Conservation (phyloP, 2,888 invertebrate species). For the Rhingia rostrata region DNA sequence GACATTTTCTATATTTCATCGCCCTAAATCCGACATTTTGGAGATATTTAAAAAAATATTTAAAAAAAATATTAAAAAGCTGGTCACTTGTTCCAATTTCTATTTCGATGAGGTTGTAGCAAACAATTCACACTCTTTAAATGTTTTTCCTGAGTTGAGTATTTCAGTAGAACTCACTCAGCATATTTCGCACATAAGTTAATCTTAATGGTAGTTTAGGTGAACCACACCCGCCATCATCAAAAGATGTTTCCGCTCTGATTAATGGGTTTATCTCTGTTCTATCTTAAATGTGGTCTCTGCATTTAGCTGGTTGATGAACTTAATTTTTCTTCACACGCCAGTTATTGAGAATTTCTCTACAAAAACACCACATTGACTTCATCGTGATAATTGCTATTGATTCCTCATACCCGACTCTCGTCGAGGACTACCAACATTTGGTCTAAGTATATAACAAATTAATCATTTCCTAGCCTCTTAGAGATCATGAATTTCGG, state of each 20-base stretch:
- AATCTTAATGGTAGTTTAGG: too few species aligned
- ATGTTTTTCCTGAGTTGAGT: too few species aligned
- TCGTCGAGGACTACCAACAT: not conserved
- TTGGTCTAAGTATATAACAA: conserved; percentile 15
- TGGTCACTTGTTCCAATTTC: too few species aligned
- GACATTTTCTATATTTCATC: too few species aligned
- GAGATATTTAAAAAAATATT: too few species aligned
- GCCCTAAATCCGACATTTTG: too few species aligned
- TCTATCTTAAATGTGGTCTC: not conserved
- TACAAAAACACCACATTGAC: conserved; percentile 41
- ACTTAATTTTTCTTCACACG: not conserved
- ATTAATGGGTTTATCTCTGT: not conserved
- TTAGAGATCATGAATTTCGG: conserved; percentile 53
- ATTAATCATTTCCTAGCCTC: conserved; percentile 36
- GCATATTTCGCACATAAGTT: too few species aligned
- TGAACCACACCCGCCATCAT: too few species aligned
- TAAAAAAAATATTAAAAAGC: too few species aligned
- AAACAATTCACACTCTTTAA: too few species aligned
- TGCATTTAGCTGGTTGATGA: not conserved
- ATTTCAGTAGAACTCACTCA: too few species aligned
- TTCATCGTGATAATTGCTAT: conserved; percentile 1
- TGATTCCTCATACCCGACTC: not conserved
- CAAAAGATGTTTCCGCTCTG: not conserved
- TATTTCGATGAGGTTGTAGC: too few species aligned
- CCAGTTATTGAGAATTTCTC: not conserved